A percentile compares a stretch with the other conserved stretches of the same genome.
phyloP scores from a whole-genome alignment of 1,140 invertebrate genomes.

The Papilio glaucus region DNA sequence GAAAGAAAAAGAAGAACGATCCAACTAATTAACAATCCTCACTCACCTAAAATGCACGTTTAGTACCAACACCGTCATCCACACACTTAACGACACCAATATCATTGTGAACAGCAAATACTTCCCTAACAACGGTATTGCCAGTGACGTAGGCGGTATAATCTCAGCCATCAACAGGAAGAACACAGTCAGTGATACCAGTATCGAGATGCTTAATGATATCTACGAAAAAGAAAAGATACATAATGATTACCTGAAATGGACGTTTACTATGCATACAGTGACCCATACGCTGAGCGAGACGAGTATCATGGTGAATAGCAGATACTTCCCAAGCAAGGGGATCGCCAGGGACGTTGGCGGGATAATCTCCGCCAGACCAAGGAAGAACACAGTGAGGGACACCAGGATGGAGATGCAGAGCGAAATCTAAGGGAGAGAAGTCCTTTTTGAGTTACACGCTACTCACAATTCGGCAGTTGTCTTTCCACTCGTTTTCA shows the following conservation, averaged over 20 bases:
- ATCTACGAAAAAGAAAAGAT: slow-evolving; percentile 84
- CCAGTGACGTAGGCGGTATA: slow-evolving; percentile 98
- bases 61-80: slow-evolving; percentile 97
- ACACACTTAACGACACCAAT: slow-evolving; percentile 97
- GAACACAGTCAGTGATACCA: slow-evolving; percentile 99
- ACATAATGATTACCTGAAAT: slow-evolving; percentile 92
- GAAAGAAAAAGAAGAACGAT: slow-evolving; percentile 29
- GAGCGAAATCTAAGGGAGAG: slow-evolving; percentile 88
- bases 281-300: slow-evolving; percentile 98
- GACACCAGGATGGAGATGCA: slow-evolving; percentile 99
- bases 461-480: slow-evolving; percentile 39
- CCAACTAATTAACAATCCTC: slow-evolving; percentile 33
- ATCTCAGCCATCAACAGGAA: slow-evolving; percentile 98
- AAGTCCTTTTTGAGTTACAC: slow-evolving; percentile 74
- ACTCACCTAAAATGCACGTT: slow-evolving; percentile 98
- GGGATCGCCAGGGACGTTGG: slow-evolving; percentile 98
- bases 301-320: slow-evolving; percentile 99
- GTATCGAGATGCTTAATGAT: slow-evolving; percentile 98
- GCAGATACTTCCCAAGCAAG: slow-evolving; percentile 95
- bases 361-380: slow-evolving; percentile 98
- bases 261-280: slow-evolving; percentile 97
- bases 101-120: slow-evolving; percentile 99
- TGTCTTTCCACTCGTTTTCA: slow-evolving; percentile 55
- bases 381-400: slow-evolving; percentile 98
- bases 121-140: slow-evolving; percentile 98